Conservation (phyloP, 2,888 invertebrate genomes). For the Fragum sueziense region DNA sequence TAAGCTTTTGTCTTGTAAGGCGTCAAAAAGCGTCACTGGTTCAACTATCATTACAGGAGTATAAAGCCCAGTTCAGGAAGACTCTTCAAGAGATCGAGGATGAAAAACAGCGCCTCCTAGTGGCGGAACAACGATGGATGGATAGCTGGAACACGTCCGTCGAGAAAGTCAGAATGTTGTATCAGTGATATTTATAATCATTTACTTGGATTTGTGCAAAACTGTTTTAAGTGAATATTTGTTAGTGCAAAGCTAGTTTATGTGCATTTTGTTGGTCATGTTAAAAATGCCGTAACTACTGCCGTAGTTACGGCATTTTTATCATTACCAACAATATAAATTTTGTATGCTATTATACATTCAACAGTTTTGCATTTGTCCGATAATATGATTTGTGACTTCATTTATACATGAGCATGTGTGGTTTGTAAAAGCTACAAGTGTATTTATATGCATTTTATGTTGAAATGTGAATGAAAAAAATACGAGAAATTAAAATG, state of each 20-base stretch:
- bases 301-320: background rate
- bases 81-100: constrained; percentile 73
- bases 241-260: background rate
- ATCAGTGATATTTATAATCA: constrained; percentile 41
- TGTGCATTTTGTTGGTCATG: background rate
- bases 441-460: background rate
- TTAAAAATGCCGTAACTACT: background rate
- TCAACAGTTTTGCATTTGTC: background rate
- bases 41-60: constrained; percentile 78
- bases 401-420: background rate
- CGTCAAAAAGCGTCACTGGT: too few relatives aligned
- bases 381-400: background rate
- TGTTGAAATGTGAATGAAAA: background rate
- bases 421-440: background rate
- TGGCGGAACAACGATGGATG: constrained; percentile 78
- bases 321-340: background rate
- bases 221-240: background rate
- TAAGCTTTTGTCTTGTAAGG: too few relatives aligned
- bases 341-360: background rate
- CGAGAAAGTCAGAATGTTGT: constrained; percentile 76
- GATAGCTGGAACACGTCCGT: constrained; percentile 79
- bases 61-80: constrained; percentile 73
- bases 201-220: background rate
- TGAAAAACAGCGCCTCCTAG: constrained; percentile 69
- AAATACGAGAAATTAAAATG: background rate